phyloP scores from a whole-genome alignment of 1,140 invertebrate species.

The Brachionus asplanchnoidis region DNA sequence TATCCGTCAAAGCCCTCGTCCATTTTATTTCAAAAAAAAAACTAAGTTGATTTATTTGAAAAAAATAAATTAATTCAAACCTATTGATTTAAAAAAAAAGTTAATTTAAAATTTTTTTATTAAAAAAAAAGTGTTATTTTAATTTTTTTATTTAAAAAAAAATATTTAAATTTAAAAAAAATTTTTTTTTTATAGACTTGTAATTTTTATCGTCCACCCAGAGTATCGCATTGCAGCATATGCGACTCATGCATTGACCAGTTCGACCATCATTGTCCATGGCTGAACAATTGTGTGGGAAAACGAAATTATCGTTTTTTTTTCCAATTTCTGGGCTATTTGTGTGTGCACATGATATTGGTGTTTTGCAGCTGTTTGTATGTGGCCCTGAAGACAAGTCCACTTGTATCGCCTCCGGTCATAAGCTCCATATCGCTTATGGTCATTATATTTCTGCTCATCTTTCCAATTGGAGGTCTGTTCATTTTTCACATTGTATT shows the following conservation, averaged over 20 bases:
- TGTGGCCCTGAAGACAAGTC: not conserved
- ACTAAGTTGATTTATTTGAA: too few relatives aligned
- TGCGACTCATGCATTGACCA: conserved; percentile 98
- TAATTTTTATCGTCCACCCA: conserved; percentile 95
- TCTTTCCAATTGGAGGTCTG: conserved; percentile 92
- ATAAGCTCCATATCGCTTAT: conserved; percentile 71
- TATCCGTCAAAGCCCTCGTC: too few relatives aligned
- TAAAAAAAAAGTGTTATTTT: too few relatives aligned
- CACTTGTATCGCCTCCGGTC: conserved; percentile 47
- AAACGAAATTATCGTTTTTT: conserved; percentile 82
- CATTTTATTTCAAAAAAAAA: too few relatives aligned
- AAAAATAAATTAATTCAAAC: too few relatives aligned
- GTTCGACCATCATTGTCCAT: conserved; percentile 99
- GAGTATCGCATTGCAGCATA: conserved; percentile 97
- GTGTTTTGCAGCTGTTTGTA: conserved; percentile 78
- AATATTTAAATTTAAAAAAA: not conserved
- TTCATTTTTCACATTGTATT: conserved; percentile 95
- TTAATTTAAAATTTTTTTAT: too few relatives aligned
- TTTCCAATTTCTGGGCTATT: conserved; percentile 84
- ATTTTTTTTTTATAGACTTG: conserved; percentile 65
- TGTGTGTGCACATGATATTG: conserved; percentile 92
- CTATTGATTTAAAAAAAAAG: too few relatives aligned
- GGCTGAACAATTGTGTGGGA: conserved; percentile 99
- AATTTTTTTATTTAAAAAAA: too few relatives aligned
- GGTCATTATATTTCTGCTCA: conserved; percentile 78